Evolutionary conservation across 2,797 vertebrate species (phyloP).

Genomic region (Pygocentrus nattereri): DNA sequence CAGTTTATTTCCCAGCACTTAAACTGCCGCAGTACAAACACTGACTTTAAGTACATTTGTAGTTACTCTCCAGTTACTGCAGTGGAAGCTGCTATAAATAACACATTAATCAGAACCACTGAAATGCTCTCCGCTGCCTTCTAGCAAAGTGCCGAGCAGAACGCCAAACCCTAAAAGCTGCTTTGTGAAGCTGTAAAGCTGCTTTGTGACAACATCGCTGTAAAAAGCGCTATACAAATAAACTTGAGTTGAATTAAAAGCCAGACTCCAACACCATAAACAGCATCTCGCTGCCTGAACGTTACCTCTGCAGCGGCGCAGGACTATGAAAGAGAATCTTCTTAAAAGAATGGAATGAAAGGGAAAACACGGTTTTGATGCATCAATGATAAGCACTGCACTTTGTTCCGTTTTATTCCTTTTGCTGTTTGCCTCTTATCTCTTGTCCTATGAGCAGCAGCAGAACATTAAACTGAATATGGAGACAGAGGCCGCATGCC

Average conservation of each 20-base stretch:
- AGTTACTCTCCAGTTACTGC: too few species aligned
- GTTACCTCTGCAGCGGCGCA: background rate
- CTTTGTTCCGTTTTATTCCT: background rate
- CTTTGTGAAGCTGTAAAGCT: too few species aligned
- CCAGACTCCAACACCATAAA: background rate
- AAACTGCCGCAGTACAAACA: too few species aligned
- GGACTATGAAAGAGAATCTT: background rate
- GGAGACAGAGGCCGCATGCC: conserved; percentile 21
- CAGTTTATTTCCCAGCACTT: too few species aligned
- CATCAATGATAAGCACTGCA: background rate
- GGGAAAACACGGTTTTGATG: background rate
- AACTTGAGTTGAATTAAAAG: too few species aligned
- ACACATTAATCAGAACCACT: background rate
- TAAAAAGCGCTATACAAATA: too few species aligned
- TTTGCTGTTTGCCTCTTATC: background rate
- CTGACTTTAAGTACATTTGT: too few species aligned
- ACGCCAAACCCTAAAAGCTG: background rate
- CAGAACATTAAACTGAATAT: conserved; percentile 19
- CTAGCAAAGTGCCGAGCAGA: background rate
- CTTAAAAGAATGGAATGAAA: background rate
- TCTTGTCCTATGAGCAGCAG: background rate
- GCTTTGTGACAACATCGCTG: too few species aligned
- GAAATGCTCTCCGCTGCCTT: background rate
- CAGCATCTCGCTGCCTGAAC: background rate
- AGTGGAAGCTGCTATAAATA: background rate